These are phyloP conservation scores for Willowsia nigromaculata DNA, from an alignment of 2,888 invertebrate species.

Conservation along the genomic window DNA sequence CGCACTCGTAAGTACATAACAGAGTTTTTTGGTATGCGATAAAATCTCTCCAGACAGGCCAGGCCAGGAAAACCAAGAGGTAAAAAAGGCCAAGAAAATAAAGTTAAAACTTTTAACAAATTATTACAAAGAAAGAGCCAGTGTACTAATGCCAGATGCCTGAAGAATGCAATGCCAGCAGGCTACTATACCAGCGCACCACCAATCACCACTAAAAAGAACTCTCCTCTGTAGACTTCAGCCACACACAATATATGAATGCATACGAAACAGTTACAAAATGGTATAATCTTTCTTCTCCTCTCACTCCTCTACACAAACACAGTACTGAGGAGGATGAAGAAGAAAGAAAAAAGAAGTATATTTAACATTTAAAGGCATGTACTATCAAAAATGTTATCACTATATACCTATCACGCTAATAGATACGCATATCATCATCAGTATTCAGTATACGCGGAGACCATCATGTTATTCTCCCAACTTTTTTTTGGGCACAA, in stretches of 20 bases:
- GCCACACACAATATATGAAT: slow-evolving; percentile 22
- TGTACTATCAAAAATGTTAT: too few relatives aligned
- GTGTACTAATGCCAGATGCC: slow-evolving; percentile 58
- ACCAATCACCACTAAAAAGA: slow-evolving; percentile 45
- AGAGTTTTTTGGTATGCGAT: background rate
- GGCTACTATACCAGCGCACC: slow-evolving; percentile 31
- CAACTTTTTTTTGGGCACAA: too few relatives aligned
- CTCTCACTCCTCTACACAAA: background rate
- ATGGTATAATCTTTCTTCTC: slow-evolving; percentile 26
- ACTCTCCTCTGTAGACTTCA: slow-evolving; percentile 41
- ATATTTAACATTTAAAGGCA: background rate
- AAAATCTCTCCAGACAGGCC: slow-evolving; percentile 47
- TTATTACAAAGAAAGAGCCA: slow-evolving; percentile 61
- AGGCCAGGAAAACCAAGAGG: slow-evolving; percentile 51
- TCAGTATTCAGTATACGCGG: too few relatives aligned
- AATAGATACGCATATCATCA: too few relatives aligned
- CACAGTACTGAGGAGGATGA: background rate
- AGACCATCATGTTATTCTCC: too few relatives aligned
- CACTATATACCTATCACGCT: too few relatives aligned
- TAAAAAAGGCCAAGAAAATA: slow-evolving; percentile 55
- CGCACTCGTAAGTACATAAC: background rate
- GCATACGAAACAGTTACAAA: slow-evolving; percentile 58
- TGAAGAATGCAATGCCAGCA: slow-evolving; percentile 65
- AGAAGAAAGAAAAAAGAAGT: slow-evolving; percentile 9
- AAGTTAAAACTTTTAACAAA: slow-evolving; percentile 44